Percentiles rank a stretch among this genome's conserved stretches.
Evolutionary conservation across 2,113 vertebrate species (phyloP).

Genomic region (Pseudonaja textilis): DNA sequence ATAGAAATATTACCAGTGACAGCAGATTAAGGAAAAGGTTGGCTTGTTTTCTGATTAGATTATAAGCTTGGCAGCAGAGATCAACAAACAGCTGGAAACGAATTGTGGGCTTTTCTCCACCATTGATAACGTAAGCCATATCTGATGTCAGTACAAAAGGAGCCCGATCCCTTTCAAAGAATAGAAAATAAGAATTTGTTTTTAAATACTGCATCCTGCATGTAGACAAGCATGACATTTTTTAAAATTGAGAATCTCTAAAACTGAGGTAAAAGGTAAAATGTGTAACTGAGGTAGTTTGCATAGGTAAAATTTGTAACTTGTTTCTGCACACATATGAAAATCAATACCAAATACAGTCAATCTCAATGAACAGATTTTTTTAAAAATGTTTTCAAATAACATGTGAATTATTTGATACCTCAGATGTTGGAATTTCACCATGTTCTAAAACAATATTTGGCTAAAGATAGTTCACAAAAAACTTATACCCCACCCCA

Average conservation of each 20-base stretch:
- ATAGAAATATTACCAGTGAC: conserved; percentile 80
- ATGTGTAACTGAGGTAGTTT: neutral
- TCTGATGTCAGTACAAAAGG: conserved; percentile 97
- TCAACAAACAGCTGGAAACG: conserved; percentile 98
- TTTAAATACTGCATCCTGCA: neutral
- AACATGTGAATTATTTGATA: neutral
- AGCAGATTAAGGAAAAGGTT: conserved; percentile 94
- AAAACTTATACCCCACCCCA: neutral
- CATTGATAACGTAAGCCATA: conserved; percentile 99
- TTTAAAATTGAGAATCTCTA: neutral
- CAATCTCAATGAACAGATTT: neutral
- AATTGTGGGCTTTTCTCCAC: conserved; percentile 94
- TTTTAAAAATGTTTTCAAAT: neutral
- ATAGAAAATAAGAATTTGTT: conserved; percentile 13
- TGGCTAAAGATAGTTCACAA: neutral
- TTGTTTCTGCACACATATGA: neutral
- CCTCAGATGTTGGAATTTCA: neutral
- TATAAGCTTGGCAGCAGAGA: conserved; percentile 96
- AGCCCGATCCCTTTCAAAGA: conserved; percentile 85
- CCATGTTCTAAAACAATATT: neutral
- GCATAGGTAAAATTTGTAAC: neutral
- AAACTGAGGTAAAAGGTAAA: neutral
- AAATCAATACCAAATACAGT: neutral
- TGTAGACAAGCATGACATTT: neutral
- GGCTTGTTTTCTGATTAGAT: conserved; percentile 92